Conservation (phyloP, 2,888 invertebrate genomes). For the Zaprionus bogoriensis region DNA sequence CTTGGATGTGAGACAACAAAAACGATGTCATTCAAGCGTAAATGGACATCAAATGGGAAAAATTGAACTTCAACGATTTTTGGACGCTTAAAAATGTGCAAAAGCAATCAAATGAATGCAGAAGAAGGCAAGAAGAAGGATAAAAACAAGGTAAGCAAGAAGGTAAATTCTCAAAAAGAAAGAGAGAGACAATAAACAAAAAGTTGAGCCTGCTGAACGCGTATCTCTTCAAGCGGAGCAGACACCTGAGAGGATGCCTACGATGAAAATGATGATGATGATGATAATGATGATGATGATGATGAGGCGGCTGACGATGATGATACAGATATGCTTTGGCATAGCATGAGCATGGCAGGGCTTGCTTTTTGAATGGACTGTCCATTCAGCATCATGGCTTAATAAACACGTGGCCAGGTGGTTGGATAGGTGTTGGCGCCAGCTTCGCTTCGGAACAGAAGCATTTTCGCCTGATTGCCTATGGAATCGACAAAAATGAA, state of each 20-base stretch:
- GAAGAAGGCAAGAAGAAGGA: constrained; percentile 6
- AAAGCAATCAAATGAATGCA: constrained; percentile 44
- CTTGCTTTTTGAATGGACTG: constrained; percentile 15
- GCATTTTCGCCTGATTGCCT: constrained; percentile 66
- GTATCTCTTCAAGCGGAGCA: too few relatives aligned
- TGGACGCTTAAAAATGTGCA: constrained; percentile 49
- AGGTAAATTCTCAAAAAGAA: constrained; percentile 5
- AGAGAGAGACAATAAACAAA: too few relatives aligned
- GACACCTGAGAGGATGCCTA: too few relatives aligned
- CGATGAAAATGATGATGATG: too few relatives aligned
- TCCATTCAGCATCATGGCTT: constrained; percentile 65
- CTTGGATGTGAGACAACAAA: neutral
- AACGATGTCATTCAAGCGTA: constrained; percentile 41
- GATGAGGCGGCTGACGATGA: neutral
- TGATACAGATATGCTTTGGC: constrained; percentile 7
- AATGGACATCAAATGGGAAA: constrained; percentile 55
- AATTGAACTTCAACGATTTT: constrained; percentile 50
- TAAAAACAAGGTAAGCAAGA: constrained; percentile 30
- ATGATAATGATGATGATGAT: neutral
- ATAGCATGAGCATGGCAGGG: constrained; percentile 7
- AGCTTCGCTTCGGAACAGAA: constrained; percentile 15
- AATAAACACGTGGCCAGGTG: constrained; percentile 61
- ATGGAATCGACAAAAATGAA: constrained; percentile 73
- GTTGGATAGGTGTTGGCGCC: constrained; percentile 35
- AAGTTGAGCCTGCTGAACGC: too few relatives aligned